Evolutionary conservation across 2,797 vertebrate genomes (phyloP).

Genomic region (Brachymystax lenok): DNA sequence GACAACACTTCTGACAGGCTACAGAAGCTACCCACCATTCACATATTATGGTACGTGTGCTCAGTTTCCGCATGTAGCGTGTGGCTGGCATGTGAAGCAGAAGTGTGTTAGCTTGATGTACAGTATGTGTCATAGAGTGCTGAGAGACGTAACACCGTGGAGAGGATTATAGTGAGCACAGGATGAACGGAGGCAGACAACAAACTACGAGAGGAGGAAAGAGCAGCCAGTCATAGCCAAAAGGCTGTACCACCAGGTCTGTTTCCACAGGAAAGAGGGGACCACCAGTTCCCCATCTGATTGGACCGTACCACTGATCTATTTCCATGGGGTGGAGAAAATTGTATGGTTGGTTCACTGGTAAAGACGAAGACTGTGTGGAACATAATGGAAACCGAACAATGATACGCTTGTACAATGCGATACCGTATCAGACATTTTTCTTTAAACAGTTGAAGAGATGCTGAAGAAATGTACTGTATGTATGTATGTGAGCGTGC

Average conservation of each 20-base stretch:
- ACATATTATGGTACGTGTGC: not conserved
- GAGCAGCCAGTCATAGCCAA: not conserved
- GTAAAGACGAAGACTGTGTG: not conserved
- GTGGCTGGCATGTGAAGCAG: not conserved
- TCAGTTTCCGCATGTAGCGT: not conserved
- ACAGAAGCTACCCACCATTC: not conserved
- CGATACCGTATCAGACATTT: not conserved
- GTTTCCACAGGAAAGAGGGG: constrained; percentile 20
- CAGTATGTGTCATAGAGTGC: constrained; percentile 35
- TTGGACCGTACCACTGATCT: not conserved
- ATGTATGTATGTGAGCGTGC: not conserved
- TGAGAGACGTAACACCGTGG: constrained; percentile 48
- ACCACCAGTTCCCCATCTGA: not conserved
- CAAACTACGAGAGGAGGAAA: constrained; percentile 13
- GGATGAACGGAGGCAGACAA: constrained; percentile 60
- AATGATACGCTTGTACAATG: not conserved
- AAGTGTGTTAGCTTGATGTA: constrained; percentile 27
- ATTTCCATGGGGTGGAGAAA: no score
- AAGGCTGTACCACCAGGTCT: constrained; percentile 23
- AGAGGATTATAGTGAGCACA: constrained; percentile 64
- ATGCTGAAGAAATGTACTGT: not conserved
- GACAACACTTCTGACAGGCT: not conserved
- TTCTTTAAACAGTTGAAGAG: not conserved
- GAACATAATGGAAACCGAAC: not conserved
- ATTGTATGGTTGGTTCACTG: not conserved